A percentile compares a stretch with the other conserved stretches of the same genome.
Conservation (phyloP, 2,113 vertebrate genomes). For the Phalacrocorax aristotelis region DNA sequence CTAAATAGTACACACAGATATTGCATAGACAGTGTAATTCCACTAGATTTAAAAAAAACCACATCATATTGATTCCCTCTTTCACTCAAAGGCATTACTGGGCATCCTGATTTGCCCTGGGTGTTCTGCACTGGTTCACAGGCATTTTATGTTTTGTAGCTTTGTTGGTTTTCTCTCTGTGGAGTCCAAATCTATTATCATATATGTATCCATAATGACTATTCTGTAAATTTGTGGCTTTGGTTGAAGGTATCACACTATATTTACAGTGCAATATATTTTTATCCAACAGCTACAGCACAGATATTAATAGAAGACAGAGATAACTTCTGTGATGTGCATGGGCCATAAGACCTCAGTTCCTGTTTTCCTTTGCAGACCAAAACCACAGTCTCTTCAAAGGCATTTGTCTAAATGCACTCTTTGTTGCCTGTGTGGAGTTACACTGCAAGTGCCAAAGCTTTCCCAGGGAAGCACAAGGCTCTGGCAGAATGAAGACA, state of each 20-base stretch:
- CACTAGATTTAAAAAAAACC: rapidly evolving
- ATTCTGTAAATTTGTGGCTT: neutral
- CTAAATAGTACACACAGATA: neutral
- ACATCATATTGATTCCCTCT: neutral
- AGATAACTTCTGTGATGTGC: neutral
- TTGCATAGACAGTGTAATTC: neutral
- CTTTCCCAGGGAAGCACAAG: neutral
- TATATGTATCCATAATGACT: neutral
- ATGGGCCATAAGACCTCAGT: neutral
- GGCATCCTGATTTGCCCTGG: neutral
- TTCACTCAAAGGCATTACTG: neutral
- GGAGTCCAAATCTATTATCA: neutral
- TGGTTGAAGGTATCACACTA: neutral
- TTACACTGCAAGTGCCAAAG: neutral
- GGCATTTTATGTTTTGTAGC: neutral
- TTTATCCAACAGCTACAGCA: neutral
- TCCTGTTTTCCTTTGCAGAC: slow-evolving; percentile 9
- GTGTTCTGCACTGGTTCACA: neutral
- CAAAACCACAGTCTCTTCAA: neutral
- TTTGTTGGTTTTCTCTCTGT: neutral
- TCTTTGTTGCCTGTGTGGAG: neutral
- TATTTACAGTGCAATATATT: neutral
- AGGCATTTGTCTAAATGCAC: neutral
- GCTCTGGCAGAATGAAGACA: neutral
- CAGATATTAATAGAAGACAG: neutral